Percentiles rank a stretch among this genome's conserved stretches.
phyloP scores from a whole-genome alignment of 2,113 vertebrate genomes.

The Montifringilla adamsi region DNA sequence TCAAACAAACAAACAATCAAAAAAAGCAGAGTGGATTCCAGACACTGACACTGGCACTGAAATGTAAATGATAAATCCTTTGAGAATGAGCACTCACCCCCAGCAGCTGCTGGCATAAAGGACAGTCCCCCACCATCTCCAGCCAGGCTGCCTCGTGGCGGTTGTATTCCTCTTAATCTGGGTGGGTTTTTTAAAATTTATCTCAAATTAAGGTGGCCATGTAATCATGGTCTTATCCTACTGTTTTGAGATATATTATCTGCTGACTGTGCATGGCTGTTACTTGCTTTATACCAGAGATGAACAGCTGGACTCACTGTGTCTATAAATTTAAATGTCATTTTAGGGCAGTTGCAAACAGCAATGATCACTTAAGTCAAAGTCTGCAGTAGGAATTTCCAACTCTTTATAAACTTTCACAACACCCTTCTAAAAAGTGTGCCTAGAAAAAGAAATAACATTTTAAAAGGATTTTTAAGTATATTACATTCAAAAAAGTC shows the following conservation, averaged over 20 bases:
- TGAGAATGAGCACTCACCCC: not conserved
- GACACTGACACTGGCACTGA: not conserved
- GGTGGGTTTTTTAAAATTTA: fast-evolving
- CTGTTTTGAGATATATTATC: not conserved
- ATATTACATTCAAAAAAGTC: not conserved
- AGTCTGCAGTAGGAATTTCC: not conserved
- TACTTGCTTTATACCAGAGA: not conserved
- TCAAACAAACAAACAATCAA: not conserved
- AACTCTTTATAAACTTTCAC: not conserved
- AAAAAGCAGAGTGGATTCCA: not conserved
- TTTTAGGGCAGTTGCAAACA: not conserved
- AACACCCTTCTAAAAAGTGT: not conserved
- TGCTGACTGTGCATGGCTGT: not conserved
- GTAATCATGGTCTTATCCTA: not conserved
- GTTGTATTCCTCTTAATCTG: not conserved
- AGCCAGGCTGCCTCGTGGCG: fast-evolving
- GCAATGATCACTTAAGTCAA: not conserved
- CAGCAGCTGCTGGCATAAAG: not conserved
- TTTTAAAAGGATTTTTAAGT: not conserved
- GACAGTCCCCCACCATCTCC: not conserved
- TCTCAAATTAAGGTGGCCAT: not conserved
- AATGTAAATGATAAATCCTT: not conserved
- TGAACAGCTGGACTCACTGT: not conserved
- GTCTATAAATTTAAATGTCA: not conserved
- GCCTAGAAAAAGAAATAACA: not conserved